Evolutionary conservation across 2,888 invertebrate species (phyloP), one percentile per base, ranked within the genome.

Genomic region (Stictocephala bisonia): DNA sequence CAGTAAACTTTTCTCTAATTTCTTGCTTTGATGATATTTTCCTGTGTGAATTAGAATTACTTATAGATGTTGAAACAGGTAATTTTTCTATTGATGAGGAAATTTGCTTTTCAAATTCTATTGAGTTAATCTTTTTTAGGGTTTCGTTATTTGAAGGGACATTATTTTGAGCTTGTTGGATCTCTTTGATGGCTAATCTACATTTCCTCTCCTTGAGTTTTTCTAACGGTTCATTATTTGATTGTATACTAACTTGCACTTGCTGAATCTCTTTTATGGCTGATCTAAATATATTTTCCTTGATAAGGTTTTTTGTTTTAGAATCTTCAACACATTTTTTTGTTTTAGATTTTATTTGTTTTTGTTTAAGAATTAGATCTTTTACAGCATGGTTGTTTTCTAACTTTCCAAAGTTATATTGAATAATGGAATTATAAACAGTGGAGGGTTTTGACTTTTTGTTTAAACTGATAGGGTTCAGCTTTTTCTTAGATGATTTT

Each of bases 341-440:
- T 29, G 29, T 2, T 11, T 56, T 18, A 11, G 27, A 27, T 56
- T 56, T 56, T n/a, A n/a, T n/a, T n/a, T n/a, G n/a, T n/a, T n/a
- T n/a, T n/a, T n/a, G n/a, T 15, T 56, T 56, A 7, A 29, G 15
- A 3, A 13, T 1, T n/a, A 1, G 18, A 1, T 60, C 35, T 35
- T 22, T 35, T 1, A 3, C 3, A 6, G 60, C 11, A 11, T 27
- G 56, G 31, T 31, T 2, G 3, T n/a, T 4, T 15, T 64, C 44
- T 15, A 64, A n/a, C 18, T 64, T 64, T 3, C 64, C 64, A 64
- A 64, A 64, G n/a, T 64, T 64, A 18, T 64, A 26, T 22, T 64
- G 64, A 1, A 64, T 64, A 15, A 64, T 44, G 2, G 64, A 64
- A 20, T 64, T 64, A 44, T 64, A 64, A 29, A 60, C 13, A 31